Percentiles rank a stretch among this genome's conserved stretches.
Conservation (phyloP, 2,113 vertebrate species). For the Poeciliopsis turrubarensis region DNA sequence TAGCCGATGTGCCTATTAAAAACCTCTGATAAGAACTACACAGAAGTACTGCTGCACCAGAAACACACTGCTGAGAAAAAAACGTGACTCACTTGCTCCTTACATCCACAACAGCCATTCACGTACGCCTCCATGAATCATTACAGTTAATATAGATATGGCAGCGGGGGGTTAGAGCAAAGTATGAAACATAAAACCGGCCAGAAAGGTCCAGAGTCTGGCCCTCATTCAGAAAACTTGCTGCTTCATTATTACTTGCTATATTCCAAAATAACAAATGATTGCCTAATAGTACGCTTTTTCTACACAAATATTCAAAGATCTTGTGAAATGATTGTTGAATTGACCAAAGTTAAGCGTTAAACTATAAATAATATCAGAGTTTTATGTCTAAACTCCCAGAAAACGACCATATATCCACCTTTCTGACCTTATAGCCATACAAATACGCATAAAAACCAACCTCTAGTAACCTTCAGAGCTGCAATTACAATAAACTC, state of each 20-base stretch:
- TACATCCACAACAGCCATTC: neutral
- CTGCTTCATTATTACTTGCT: neutral
- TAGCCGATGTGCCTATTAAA: conserved; percentile 34
- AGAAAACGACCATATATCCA: neutral
- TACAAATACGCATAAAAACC: neutral
- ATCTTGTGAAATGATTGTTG: neutral
- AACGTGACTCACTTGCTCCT: neutral
- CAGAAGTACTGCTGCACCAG: neutral
- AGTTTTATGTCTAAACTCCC: neutral
- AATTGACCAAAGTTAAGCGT: neutral
- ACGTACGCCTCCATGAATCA: conserved; percentile 11
- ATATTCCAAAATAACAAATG: neutral
- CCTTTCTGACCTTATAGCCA: neutral
- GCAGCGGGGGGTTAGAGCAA: neutral
- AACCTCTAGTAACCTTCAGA: neutral
- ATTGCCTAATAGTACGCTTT: neutral
- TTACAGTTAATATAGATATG: neutral
- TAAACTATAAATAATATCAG: neutral
- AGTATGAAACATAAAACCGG: neutral
- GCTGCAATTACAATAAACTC: neutral
- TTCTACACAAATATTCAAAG: neutral
- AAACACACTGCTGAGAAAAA: neutral
- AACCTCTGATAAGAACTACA: conserved; percentile 45
- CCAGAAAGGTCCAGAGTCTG: neutral
- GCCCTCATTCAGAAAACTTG: neutral